phyloP scores from a whole-genome alignment of 2,113 vertebrate genomes.

The Desmodus rotundus region DNA sequence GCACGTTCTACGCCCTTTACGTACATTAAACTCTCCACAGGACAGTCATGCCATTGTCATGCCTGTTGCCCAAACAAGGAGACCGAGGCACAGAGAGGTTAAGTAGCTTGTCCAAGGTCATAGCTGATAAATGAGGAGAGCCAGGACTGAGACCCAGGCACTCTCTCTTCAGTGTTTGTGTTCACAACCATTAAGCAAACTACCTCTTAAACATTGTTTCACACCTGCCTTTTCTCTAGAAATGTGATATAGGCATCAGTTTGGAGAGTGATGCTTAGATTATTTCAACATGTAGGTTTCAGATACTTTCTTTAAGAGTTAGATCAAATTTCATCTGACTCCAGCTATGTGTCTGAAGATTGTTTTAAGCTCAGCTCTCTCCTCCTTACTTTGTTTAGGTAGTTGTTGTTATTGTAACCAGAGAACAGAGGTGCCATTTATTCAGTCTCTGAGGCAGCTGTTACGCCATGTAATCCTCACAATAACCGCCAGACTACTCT shows the following conservation, averaged over 20 bases:
- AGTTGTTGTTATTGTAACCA: background rate
- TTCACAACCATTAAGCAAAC: background rate
- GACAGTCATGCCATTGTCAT: background rate
- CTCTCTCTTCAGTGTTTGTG: background rate
- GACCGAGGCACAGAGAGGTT: background rate
- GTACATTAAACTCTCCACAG: background rate
- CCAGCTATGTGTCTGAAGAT: background rate
- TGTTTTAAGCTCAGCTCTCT: background rate
- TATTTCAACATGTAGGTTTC: background rate
- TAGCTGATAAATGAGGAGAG: background rate
- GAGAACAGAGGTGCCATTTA: background rate
- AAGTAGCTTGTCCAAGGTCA: background rate
- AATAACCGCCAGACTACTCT: background rate
- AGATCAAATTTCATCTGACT: background rate
- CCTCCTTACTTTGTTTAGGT: background rate
- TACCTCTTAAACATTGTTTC: background rate
- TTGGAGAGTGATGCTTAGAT: background rate
- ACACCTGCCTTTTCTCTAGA: background rate
- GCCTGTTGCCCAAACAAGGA: background rate
- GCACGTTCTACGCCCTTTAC: background rate
- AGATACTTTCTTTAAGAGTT: background rate
- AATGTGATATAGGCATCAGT: background rate
- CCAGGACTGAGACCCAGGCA: background rate
- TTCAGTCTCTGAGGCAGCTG: background rate
- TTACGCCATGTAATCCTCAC: background rate